A percentile compares a stretch with the other conserved stretches of the same genome.
These are phyloP conservation scores for Protaetia brevitarsis DNA, from an alignment of 1,140 invertebrate genomes.

Conservation along the genomic window DNA sequence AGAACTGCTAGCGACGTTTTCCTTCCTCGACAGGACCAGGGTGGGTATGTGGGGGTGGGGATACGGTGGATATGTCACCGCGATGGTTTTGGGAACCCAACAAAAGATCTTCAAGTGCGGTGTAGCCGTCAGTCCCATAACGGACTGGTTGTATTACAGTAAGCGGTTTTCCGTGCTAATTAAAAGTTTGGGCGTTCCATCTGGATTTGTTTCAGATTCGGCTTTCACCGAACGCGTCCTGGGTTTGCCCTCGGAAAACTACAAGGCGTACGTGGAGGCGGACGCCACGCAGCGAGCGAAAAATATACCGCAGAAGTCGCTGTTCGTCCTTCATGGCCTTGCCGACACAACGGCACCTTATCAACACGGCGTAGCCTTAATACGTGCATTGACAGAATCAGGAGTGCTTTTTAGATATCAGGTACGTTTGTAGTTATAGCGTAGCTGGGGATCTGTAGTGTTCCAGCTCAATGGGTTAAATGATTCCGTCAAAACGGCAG, in stretches of 20 bases:
- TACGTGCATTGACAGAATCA: slow-evolving; percentile 79
- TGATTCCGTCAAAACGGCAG: too few species aligned
- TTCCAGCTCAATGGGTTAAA: too few species aligned
- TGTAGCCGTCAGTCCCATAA: slow-evolving; percentile 88
- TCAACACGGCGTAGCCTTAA: slow-evolving; percentile 84
- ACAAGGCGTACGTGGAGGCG: slow-evolving; percentile 87
- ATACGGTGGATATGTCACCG: slow-evolving; percentile 91
- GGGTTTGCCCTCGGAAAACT: slow-evolving; percentile 83
- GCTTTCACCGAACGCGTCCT: slow-evolving; percentile 92
- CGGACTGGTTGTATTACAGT: slow-evolving; percentile 95
- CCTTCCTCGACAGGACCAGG: slow-evolving; percentile 81
- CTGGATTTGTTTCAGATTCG: slow-evolving; percentile 66
- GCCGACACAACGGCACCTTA: slow-evolving; percentile 89
- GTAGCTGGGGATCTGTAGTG: too few species aligned
- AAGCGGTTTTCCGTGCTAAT: slow-evolving; percentile 47
- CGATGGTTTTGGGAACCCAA: slow-evolving; percentile 82
- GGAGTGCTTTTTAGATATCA: slow-evolving; percentile 88
- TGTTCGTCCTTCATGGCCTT: slow-evolving; percentile 87
- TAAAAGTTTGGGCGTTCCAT: background rate
- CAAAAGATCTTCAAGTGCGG: slow-evolving; percentile 87
- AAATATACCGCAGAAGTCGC: slow-evolving; percentile 78
- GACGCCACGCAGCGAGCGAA: slow-evolving; percentile 83
- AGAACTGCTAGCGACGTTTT: slow-evolving; percentile 76
- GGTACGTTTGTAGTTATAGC: too few species aligned
- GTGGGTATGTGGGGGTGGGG: slow-evolving; percentile 96